Evolutionary conservation across 1,140 invertebrate species (phyloP).

Genomic region (Drosophila saltans): DNA sequence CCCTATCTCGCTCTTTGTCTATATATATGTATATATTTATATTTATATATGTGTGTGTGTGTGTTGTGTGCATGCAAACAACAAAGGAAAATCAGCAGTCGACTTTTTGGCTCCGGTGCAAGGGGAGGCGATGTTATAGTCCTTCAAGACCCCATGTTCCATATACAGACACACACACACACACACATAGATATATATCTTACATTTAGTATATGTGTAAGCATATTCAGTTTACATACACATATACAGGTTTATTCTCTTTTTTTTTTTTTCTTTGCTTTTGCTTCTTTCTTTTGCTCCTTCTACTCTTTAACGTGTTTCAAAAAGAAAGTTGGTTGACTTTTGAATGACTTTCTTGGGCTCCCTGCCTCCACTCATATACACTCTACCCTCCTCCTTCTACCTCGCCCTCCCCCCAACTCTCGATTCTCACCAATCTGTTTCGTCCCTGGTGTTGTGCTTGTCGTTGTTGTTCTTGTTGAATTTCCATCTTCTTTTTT

Average conservation of each 20-base stretch:
- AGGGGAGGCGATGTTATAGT: slow-evolving; percentile 41
- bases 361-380: background rate
- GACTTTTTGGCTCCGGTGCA: slow-evolving; percentile 39
- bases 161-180: background rate
- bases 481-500: slow-evolving; percentile 28
- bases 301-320: slow-evolving; percentile 76
- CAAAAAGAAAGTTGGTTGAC: slow-evolving; percentile 81
- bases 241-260: slow-evolving; percentile 38
- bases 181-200: background rate
- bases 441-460: slow-evolving; percentile 11
- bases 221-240: slow-evolving; percentile 38
- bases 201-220: slow-evolving; percentile 10
- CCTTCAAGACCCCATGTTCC: slow-evolving; percentile 7
- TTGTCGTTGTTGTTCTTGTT: slow-evolving; percentile 27
- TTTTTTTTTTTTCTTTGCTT: slow-evolving; percentile 17
- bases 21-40: background rate
- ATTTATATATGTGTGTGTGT: slow-evolving; percentile 28
- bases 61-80: slow-evolving; percentile 75
- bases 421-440: background rate
- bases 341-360: slow-evolving; percentile 81
- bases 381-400: background rate
- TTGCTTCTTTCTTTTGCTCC: slow-evolving; percentile 14
- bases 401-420: background rate
- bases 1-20: background rate
- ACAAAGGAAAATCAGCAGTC: slow-evolving; percentile 78